phyloP scores from a whole-genome alignment of 2,888 invertebrate genomes.

The Mythimna pallens region DNA sequence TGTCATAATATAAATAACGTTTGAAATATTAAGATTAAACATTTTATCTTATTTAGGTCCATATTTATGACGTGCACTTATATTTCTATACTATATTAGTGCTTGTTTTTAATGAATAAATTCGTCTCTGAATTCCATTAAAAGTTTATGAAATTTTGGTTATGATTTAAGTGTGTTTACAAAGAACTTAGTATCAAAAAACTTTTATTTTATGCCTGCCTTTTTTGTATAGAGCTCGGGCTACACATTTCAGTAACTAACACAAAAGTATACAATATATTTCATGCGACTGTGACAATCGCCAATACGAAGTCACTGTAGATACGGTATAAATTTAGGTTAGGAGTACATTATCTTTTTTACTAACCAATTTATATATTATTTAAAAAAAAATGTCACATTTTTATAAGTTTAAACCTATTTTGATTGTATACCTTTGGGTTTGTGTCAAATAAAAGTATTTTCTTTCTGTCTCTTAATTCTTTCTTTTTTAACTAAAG shows the following conservation, averaged over 20 bases:
- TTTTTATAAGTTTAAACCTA: no score
- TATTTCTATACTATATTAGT: not conserved
- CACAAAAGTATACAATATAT: not conserved
- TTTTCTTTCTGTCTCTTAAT: no score
- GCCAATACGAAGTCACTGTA: not conserved
- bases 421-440: no score
- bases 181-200: not conserved
- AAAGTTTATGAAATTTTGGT: not conserved
- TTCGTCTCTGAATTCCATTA: not conserved
- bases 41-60: slow-evolving; percentile 7
- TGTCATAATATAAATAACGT: slow-evolving; percentile 38
- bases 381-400: no score
- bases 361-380: no score
- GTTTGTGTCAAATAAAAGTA: no score
- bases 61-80: slow-evolving; percentile 20
- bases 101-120: slow-evolving; percentile 10
- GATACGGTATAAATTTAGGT: no score
- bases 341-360: not conserved
- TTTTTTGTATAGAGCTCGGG: not conserved
- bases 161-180: not conserved
- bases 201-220: not conserved
- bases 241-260: not conserved
- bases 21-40: slow-evolving; percentile 44
- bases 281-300: not conserved
- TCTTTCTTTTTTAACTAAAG: no score